A percentile compares a stretch with the other conserved stretches of the same genome.
These are phyloP conservation scores for Ormyrus thymus DNA, from an alignment of 2,888 invertebrate genomes.

Conservation along the genomic window DNA sequence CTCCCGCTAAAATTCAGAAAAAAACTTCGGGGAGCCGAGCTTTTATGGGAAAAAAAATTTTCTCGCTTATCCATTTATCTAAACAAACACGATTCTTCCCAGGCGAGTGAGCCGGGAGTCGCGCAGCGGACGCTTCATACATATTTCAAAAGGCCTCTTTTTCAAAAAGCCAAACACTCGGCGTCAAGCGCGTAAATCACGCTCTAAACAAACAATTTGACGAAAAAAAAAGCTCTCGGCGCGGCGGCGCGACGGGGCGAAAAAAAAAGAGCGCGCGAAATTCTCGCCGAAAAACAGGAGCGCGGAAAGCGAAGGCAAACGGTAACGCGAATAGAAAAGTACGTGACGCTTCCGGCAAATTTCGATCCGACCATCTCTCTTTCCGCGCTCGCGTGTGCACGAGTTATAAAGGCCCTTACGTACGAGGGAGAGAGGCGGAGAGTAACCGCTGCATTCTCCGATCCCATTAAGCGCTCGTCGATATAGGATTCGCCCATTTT, in stretches of 20 bases:
- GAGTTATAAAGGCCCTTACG: conserved; percentile 6
- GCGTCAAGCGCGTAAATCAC: conserved; percentile 25
- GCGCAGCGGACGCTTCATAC: conserved; percentile 2
- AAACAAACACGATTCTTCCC: conserved; percentile 6
- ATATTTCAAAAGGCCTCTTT: conserved; percentile 33
- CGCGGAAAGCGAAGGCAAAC: conserved; percentile 29
- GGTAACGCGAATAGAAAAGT: conserved; percentile 43
- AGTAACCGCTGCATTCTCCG: not conserved
- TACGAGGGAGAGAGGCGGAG: not conserved
- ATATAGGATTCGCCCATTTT: conserved; percentile 14
- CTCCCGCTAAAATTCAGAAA: not conserved
- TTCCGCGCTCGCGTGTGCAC: not conserved
- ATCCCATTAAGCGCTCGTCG: too few species aligned
- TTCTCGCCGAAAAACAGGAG: conserved; percentile 20
- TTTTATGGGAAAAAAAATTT: too few species aligned
- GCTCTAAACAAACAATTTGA: conserved; percentile 44
- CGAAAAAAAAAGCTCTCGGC: conserved; percentile 11
- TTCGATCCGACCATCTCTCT: conserved; percentile 21
- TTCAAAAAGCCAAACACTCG: conserved; percentile 36
- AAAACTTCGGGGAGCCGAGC: not conserved
- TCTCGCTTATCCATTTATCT: conserved; percentile 1
- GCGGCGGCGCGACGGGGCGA: not conserved
- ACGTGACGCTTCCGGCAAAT: conserved; percentile 36
- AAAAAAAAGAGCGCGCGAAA: conserved; percentile 11
- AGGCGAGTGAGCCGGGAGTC: too few species aligned